Evolutionary conservation across 2,113 vertebrate species (phyloP), one percentile per base, ranked within the genome.

Genomic region (Verasper variegatus): DNA sequence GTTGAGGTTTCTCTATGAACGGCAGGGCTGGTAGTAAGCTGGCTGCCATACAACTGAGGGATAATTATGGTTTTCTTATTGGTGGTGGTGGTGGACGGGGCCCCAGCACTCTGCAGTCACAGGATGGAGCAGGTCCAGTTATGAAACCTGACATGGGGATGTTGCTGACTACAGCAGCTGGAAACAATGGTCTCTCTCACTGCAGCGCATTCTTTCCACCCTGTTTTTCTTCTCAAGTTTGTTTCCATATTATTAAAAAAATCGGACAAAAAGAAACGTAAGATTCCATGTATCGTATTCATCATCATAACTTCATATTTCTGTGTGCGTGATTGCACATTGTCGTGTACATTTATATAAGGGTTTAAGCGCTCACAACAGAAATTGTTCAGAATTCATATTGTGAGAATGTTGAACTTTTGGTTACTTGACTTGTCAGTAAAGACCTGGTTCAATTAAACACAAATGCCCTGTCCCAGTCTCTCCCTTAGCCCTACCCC

Each of bases 91-190:
- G 54, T 52, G 42, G 70, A 64, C 78, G 68, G 67, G 66, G 75
- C 68, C 68, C 59, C 27, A 52, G 37, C 45, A 56, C 65, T 74
- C 31, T 70, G 58, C 65, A 62, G 79, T 72, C 62, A 49, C 60
- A 70, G 68, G 68, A 86, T 83, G 73, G 80, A 85, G 55, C 42
- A 24, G 27, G 73, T 82, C 70, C 61, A 80, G 74, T 83, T 86
- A 61, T 79, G 80, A 91, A 92, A 92, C 71, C 84, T 85, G 73
- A 85, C 81, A 82, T 78, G 70, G 64, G 82, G 76, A 92, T 89
- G 87, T 89, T 83, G 89, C 78, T 73, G 63, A 63, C 74, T 67
- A 37, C 68, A 61, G 60, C 74, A 76, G 66, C 69, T 89, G 84
- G 88, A 91, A 91, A 92, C 88, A 86, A 83, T 86, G 76, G 71